Percentiles rank a stretch among this genome's conserved stretches.
Conservation (phyloP, 2,888 invertebrate genomes). For the Bruchidius siliquastri region DNA sequence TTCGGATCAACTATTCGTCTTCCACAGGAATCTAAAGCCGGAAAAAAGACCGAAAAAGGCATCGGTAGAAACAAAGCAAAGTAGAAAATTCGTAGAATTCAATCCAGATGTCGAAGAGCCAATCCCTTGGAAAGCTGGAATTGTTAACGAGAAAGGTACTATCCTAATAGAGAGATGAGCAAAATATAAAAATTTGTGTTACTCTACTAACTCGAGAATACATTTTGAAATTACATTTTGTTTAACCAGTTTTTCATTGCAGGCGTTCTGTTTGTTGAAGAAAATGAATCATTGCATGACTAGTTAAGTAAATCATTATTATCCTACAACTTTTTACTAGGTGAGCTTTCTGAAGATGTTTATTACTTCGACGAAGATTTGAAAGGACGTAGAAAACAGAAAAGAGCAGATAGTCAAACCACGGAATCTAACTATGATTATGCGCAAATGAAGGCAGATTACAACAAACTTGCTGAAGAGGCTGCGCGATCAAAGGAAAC, state of each 20-base stretch:
- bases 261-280: too few relatives aligned
- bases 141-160: constrained; percentile 25
- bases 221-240: too few relatives aligned
- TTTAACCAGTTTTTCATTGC: too few relatives aligned
- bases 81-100: constrained; percentile 21
- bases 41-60: constrained; percentile 7
- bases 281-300: too few relatives aligned
- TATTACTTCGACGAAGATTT: constrained; percentile 2
- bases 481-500: constrained; percentile 39
- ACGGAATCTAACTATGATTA: constrained; percentile 29
- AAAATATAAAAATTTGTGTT: too few relatives aligned
- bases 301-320: too few relatives aligned
- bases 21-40: constrained; percentile 1
- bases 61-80: constrained; percentile 12
- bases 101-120: constrained; percentile 32
- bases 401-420: neutral
- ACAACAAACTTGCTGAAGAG: constrained; percentile 42
- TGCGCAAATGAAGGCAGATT: constrained; percentile 42
- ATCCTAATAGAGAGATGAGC: constrained; percentile 8
- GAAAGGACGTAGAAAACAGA: neutral
- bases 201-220: too few relatives aligned
- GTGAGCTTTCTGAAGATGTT: neutral
- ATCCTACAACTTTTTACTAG: too few relatives aligned
- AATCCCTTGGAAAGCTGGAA: constrained; percentile 34
- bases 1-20: neutral